Base-by-base conservation (phyloP, 1,140 invertebrate genomes). In the Eupristina koningsbergeri region DNA sequence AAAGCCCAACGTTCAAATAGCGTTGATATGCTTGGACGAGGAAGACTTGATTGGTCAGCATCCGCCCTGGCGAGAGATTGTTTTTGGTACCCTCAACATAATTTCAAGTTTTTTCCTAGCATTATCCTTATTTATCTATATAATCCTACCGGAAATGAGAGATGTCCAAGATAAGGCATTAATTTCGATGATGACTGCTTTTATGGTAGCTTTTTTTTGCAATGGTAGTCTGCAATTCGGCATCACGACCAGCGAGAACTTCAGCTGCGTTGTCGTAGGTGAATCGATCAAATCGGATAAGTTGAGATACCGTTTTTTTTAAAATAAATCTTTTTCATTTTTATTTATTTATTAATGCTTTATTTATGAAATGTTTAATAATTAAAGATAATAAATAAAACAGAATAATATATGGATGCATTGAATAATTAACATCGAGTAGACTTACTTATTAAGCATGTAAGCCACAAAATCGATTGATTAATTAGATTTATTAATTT, bases 51-150 rank as follows among this genome's bases (percentile, higher is more conserved):
- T 13, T 13, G 0, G 9, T 64, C 8, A 0, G n/a, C n/a, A n/a
- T n/a, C n/a, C 36, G 15, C 0, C 19, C 6, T 90, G 89, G 88
- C 86, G 86, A 26, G 82, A 90, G 39, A 89, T 89, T 11, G 87
- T 93, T 13, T 91, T 92, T 22, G 93, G 93, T 0, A 86, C 92
- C 3, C 89, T 94, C 6, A 91, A 91, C 5, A 88, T 94, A 3
- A 90, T 95, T n/a, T 95, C 95, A 0, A 93, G 93, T 0, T 81
- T 93, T 15, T 95, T 95, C 84, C 89, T 95, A 0, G 84, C 94
- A 1, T 79, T 92, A 3, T 95, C 95, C 0, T 88, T 95, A 13
- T 84, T 93, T 3, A 92, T 95, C 5, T 95, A 95, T 88, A 86
- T 89, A 45, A 89, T 93, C 31, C 86, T 95, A 17, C 94, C 94